A percentile compares a stretch with the other conserved stretches of the same genome.
These are phyloP conservation scores for Tetraneura akinire DNA, from an alignment of 1,140 invertebrate species.

Conservation along the genomic window DNA sequence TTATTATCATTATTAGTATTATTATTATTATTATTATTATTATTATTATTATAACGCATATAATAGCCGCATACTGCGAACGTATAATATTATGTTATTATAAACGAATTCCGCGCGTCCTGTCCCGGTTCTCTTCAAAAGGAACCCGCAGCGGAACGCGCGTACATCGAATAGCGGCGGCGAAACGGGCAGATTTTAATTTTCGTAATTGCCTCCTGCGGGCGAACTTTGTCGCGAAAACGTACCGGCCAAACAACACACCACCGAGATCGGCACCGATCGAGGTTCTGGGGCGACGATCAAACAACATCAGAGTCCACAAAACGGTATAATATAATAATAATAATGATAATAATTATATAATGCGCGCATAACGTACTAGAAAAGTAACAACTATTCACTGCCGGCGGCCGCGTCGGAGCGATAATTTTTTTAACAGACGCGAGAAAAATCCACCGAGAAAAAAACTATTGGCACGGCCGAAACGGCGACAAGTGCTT, in stretches of 20 bases:
- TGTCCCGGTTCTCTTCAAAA: too few relatives aligned
- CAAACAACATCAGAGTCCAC: too few relatives aligned
- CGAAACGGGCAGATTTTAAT: slow-evolving; percentile 36
- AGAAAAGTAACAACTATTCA: too few relatives aligned
- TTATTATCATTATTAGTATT: slow-evolving; percentile 26
- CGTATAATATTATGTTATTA: neutral
- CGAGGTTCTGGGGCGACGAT: slow-evolving; percentile 16
- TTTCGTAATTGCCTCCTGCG: slow-evolving; percentile 33
- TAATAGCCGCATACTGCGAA: slow-evolving; percentile 3
- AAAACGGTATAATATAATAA: too few relatives aligned
- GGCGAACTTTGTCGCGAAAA: slow-evolving; percentile 31
- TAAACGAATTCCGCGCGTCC: slow-evolving; percentile 26
- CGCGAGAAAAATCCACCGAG: neutral
- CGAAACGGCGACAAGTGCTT: slow-evolving; percentile 16
- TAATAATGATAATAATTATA: too few relatives aligned
- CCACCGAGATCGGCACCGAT: neutral
- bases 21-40: slow-evolving; percentile 26
- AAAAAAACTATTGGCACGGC: neutral
- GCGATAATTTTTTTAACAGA: too few relatives aligned
- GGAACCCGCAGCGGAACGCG: too few relatives aligned
- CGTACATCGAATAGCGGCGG: too few relatives aligned
- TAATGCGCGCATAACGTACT: too few relatives aligned
- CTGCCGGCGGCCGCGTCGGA: neutral
- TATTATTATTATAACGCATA: slow-evolving; percentile 17
- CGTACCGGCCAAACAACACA: neutral